These are phyloP conservation scores for Orchestes rusci DNA, from an alignment of 2,888 invertebrate genomes.

Conservation along the genomic window DNA sequence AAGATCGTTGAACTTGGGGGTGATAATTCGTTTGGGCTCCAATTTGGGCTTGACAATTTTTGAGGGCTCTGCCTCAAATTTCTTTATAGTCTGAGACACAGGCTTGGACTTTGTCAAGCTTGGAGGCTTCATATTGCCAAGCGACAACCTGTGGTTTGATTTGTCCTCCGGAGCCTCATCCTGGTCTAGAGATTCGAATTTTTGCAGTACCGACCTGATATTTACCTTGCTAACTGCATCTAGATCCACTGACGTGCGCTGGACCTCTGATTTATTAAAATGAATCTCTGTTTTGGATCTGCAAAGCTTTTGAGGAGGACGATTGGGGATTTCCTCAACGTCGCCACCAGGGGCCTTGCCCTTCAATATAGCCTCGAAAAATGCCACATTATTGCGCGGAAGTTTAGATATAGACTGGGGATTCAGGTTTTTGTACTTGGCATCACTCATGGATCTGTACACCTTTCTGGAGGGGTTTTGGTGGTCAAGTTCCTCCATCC, in stretches of 20 bases:
- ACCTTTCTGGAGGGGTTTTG: conserved; percentile 36
- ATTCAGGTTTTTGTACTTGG: conserved; percentile 41
- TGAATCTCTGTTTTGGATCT: conserved; percentile 41
- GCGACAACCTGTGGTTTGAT: conserved; percentile 14
- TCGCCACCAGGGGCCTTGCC: conserved; percentile 34
- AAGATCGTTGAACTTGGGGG: conserved; percentile 27
- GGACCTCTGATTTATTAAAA: conserved; percentile 29
- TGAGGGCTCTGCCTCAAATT: conserved; percentile 25
- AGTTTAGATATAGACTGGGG: conserved; percentile 38
- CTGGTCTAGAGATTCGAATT: conserved; percentile 37
- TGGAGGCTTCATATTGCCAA: conserved; percentile 8
- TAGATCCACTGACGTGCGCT: conserved; percentile 39
- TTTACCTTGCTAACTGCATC: conserved; percentile 41
- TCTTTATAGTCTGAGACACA: conserved; percentile 26
- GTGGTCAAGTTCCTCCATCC: conserved; percentile 43
- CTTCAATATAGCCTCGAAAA: conserved; percentile 40
- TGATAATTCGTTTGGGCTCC: neutral
- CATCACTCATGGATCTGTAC: conserved; percentile 38
- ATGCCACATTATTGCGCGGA: conserved; percentile 40
- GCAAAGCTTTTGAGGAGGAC: conserved; percentile 29
- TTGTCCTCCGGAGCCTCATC: conserved; percentile 19
- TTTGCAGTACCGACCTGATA: conserved; percentile 41
- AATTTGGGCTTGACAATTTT: conserved; percentile 13
- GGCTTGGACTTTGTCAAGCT: conserved; percentile 23
- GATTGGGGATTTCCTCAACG: conserved; percentile 27